Percentiles rank a stretch among this genome's conserved stretches.
These are phyloP conservation scores for Stylophora pistillata DNA, from an alignment of 64 coral and sea anemone genomes.

Conservation along the genomic window DNA sequence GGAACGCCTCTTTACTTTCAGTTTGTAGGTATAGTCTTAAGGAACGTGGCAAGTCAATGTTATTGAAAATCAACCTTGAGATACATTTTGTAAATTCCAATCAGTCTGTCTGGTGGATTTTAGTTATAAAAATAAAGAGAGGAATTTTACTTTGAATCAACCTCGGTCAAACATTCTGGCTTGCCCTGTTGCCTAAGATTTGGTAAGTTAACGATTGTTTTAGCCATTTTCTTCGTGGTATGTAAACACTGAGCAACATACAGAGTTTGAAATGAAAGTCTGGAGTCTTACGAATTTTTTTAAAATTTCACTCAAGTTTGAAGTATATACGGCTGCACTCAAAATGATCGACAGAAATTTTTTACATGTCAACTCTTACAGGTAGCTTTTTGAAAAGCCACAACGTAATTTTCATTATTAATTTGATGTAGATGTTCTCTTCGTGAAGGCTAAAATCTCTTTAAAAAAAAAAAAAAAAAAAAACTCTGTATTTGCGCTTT, in stretches of 20 bases:
- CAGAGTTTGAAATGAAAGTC: background rate
- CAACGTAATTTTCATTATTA: too few relatives aligned
- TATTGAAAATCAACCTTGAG: too few relatives aligned
- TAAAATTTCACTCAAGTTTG: background rate
- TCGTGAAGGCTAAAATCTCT: too few relatives aligned
- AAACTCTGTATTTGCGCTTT: background rate
- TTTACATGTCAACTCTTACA: too few relatives aligned
- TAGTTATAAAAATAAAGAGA: background rate
- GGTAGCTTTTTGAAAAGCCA: too few relatives aligned
- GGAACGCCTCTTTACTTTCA: background rate
- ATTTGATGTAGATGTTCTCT: too few relatives aligned
- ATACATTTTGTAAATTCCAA: background rate
- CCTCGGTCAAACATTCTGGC: background rate
- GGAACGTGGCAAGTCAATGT: background rate
- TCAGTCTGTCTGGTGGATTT: background rate
- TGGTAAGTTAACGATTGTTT: background rate
- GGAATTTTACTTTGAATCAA: background rate
- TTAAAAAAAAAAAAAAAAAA: background rate
- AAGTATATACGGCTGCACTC: too few relatives aligned
- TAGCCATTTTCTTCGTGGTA: background rate
- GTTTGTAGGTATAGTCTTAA: background rate
- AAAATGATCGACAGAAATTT: too few relatives aligned
- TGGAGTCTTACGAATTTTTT: background rate
- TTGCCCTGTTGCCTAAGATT: background rate
- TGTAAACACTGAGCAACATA: background rate